Conservation (phyloP, 2,797 vertebrate species). For the Cheirogaleus major region DNA sequence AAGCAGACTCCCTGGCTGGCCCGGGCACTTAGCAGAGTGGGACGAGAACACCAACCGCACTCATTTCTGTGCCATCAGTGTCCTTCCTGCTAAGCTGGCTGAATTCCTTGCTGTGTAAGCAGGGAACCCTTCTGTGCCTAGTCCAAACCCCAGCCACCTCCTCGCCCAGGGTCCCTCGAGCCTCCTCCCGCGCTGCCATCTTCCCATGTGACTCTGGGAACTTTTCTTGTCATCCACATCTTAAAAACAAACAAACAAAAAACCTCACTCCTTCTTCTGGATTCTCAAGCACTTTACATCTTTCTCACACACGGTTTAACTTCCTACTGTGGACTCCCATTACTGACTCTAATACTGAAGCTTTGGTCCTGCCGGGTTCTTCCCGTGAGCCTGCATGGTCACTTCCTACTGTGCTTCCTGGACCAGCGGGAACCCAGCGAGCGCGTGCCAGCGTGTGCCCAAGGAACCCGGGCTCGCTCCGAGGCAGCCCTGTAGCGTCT, state of each 20-base stretch:
- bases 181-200: background rate
- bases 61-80: no score
- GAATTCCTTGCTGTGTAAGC: background rate
- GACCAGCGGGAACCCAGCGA: background rate
- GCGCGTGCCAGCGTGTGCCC: rapidly evolving
- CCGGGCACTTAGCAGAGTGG: background rate
- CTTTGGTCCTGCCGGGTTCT: background rate
- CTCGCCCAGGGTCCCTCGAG: background rate
- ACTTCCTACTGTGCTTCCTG: background rate
- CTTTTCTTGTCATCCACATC: background rate
- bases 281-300: background rate
- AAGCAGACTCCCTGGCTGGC: background rate
- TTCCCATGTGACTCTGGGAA: background rate
- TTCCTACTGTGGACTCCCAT: background rate
- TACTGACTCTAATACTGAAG: no score
- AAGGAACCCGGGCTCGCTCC: rapidly evolving
- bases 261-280: background rate
- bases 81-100: background rate
- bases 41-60: rapidly evolving
- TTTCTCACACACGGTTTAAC: background rate
- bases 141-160: background rate
- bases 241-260: background rate
- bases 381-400: background rate
- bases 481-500: background rate
- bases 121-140: background rate